phyloP scores from a whole-genome alignment of 2,797 vertebrate species.

The Chloroceryle inda region DNA sequence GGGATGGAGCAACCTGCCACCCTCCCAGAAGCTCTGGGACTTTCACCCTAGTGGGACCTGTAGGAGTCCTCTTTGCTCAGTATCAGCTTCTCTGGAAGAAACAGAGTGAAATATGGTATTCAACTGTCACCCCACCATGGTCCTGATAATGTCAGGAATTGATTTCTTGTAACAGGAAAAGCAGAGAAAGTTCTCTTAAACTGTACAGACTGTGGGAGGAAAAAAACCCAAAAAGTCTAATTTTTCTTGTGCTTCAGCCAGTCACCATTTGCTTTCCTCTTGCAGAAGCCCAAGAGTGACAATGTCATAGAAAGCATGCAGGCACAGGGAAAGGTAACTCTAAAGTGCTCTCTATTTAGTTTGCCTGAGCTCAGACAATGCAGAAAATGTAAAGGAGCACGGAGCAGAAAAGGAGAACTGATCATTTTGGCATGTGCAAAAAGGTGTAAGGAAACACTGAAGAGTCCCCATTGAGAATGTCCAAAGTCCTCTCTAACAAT shows the following conservation, averaged over 20 bases:
- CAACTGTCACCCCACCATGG: neutral
- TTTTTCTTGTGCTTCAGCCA: neutral
- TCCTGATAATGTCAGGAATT: neutral
- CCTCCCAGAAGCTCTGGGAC: neutral
- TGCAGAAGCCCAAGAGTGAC: neutral
- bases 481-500: neutral
- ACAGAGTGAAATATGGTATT: neutral
- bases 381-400: neutral
- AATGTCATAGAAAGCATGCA: neutral
- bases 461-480: fast-evolving
- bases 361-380: neutral
- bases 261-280: neutral
- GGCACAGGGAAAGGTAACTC: neutral
- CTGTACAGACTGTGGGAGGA: neutral
- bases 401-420: neutral
- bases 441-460: neutral
- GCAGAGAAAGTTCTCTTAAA: neutral
- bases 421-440: neutral
- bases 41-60: fast-evolving
- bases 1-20: neutral
- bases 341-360: neutral
- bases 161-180: neutral
- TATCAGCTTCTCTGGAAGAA: neutral
- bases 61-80: neutral
- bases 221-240: neutral